phyloP scores from a whole-genome alignment of 2,113 vertebrate species.

The Piaya cayana region DNA sequence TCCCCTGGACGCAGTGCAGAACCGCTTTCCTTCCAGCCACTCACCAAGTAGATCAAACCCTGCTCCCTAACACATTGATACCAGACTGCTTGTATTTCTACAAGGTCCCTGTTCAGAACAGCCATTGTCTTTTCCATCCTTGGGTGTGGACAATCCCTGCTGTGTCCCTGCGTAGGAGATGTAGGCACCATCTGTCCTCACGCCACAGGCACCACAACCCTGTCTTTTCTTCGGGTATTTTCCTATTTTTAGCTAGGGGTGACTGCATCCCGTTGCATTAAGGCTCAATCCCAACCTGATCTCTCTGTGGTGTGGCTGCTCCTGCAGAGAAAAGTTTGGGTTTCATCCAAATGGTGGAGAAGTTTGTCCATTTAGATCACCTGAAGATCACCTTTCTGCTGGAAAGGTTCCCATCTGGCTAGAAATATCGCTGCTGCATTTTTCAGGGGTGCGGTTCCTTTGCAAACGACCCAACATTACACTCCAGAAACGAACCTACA shows the following conservation, averaged over 20 bases:
- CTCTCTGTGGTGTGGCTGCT: conserved; percentile 17
- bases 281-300: neutral
- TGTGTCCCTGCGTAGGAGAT: neutral
- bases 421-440: neutral
- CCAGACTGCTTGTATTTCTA: neutral
- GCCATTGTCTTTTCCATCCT: neutral
- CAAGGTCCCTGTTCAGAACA: neutral
- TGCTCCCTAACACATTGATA: neutral
- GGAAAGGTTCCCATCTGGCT: conserved; percentile 48
- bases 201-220: neutral
- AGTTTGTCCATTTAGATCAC: conserved; percentile 44
- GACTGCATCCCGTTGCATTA: neutral
- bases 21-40: neutral
- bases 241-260: neutral
- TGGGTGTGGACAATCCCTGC: neutral
- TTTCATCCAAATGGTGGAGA: conserved; percentile 40
- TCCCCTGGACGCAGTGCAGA: too few species aligned
- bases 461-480: conserved; percentile 30
- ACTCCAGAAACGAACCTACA: neutral
- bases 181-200: neutral
- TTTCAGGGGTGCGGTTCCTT: conserved; percentile 26
- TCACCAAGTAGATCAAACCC: neutral
- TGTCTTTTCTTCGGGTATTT: neutral
- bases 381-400: conserved; percentile 45
- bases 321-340: conserved; percentile 27